Evolutionary conservation across 2,888 invertebrate species (phyloP), one percentile per base, ranked within the genome.

Genomic region (Hipparchia sbordonii): DNA sequence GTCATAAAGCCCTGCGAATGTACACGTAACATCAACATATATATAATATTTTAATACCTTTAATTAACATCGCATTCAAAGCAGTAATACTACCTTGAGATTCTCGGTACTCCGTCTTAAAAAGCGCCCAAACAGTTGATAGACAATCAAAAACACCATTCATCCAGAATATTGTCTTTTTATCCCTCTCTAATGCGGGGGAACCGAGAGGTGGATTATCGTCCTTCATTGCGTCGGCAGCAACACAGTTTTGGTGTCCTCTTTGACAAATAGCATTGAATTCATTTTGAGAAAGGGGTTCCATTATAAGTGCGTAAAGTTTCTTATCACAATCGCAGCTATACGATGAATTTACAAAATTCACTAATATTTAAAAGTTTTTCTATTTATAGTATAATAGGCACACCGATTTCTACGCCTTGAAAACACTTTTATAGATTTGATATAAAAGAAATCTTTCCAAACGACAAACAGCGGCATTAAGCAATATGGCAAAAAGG

Each of bases 91-190:
- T 71, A 96, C 96, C 96, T 96, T 97, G 75, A 95, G 95, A 52
- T 72, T 97, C 96, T 95, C 96, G 97, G 73, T 96, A 95, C 13
- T 79, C 94, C 12, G 96, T 96, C 87, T 97, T 97, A 73, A 98
- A 97, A 79, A 98, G 95, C n/a, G 97, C 96, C 88, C 97, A 95
- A 9, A 99, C 96, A 0, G 98, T 98, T 75, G 97, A 95, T 84
- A 99, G 96, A 84, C 99, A 99, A 1, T 98, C 97, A 79, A 98
- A 93, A 72, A 99, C 95, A 0, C 98, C 98, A 76, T 96, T 96
- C 86, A 97, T 95, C 97, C 97, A 97, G 73, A 78, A 96, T 56
- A 77, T 95, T 95, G 79, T 89, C 85, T 77, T 95, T 94, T 86
- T 96, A 45, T 87, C 86, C 45, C 82, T 72, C 59, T 82, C 82